Percentiles rank a stretch among this genome's conserved stretches.
Evolutionary conservation across 2,888 invertebrate genomes (phyloP).

Genomic region (Conops quadrifasciatus): DNA sequence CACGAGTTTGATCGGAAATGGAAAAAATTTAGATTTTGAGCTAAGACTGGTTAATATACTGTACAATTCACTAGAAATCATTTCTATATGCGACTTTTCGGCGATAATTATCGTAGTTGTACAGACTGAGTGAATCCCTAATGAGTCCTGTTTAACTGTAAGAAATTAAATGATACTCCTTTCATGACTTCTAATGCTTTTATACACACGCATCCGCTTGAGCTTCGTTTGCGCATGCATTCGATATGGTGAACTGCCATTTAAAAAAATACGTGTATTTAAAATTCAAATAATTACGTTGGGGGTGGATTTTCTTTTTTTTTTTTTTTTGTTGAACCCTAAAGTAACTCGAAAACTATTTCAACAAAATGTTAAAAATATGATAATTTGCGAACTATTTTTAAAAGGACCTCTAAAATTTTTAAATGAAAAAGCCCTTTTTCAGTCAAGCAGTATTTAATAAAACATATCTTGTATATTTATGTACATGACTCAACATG

Average conservation of each 20-base stretch:
- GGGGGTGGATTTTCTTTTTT: constrained; percentile 13
- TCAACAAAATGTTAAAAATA: no score
- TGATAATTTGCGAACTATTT: neutral
- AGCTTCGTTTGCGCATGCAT: constrained; percentile 3
- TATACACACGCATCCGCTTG: constrained; percentile 10
- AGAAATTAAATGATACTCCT: constrained; percentile 3
- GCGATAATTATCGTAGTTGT: neutral
- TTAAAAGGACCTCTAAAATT: neutral
- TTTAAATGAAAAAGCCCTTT: neutral
- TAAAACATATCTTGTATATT: no score
- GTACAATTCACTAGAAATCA: constrained; percentile 41
- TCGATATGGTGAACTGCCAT: neutral
- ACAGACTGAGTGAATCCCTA: neutral
- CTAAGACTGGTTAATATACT: no score
- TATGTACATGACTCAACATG: no score
- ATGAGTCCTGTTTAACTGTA: constrained; percentile 5
- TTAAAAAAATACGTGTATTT: neutral
- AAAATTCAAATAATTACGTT: constrained; percentile 27
- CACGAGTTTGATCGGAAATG: neutral
- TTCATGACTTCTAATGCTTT: constrained; percentile 6
- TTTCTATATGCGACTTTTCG: constrained; percentile 32
- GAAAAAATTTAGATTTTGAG: neutral
- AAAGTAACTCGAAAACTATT: no score
- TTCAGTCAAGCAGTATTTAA: no score
- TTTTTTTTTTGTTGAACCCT: neutral